Percentiles rank a stretch among this genome's conserved stretches.
These are phyloP conservation scores for Hycleus cichorii DNA, from an alignment of 1,140 invertebrate species.

Conservation along the genomic window DNA sequence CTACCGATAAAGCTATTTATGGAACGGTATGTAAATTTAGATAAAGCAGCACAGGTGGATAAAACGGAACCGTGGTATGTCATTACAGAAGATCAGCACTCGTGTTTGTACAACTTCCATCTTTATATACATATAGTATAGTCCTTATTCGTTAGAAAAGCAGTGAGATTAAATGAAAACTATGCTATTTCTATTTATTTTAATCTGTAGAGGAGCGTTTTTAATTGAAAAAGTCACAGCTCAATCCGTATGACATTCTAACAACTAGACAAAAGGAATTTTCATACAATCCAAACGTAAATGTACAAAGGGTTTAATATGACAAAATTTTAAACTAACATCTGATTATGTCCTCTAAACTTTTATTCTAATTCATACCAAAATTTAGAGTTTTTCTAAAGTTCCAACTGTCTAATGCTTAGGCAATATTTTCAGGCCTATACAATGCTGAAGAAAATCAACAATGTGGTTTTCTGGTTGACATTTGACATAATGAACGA, in stretches of 20 bases:
- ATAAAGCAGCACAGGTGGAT: conserved; percentile 11
- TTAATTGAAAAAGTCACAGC: conserved; percentile 7
- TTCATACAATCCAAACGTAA: too few relatives aligned
- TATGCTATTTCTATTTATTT: conserved; percentile 15
- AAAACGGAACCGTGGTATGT: conserved; percentile 1
- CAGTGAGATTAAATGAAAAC: too few relatives aligned
- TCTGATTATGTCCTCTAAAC: too few relatives aligned
- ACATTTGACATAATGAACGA: conserved; percentile 23
- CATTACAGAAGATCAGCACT: conserved; percentile 13
- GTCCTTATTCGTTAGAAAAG: background rate
- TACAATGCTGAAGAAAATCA: too few relatives aligned
- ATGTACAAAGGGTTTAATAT: too few relatives aligned
- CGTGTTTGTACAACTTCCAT: background rate
- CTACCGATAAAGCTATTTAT: conserved; percentile 10
- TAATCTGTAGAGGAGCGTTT: conserved; percentile 15
- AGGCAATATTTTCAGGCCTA: too few relatives aligned
- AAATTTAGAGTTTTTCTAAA: too few relatives aligned
- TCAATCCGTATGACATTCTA: background rate
- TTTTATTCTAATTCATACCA: too few relatives aligned
- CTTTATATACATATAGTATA: background rate
- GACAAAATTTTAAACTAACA: too few relatives aligned
- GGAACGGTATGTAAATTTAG: conserved; percentile 7
- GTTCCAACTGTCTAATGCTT: too few relatives aligned
- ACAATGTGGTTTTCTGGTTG: conserved; percentile 8
- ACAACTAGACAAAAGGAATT: too few relatives aligned